phyloP scores from a whole-genome alignment of 1,140 invertebrate genomes.

The Himalopsyche phryganea region DNA sequence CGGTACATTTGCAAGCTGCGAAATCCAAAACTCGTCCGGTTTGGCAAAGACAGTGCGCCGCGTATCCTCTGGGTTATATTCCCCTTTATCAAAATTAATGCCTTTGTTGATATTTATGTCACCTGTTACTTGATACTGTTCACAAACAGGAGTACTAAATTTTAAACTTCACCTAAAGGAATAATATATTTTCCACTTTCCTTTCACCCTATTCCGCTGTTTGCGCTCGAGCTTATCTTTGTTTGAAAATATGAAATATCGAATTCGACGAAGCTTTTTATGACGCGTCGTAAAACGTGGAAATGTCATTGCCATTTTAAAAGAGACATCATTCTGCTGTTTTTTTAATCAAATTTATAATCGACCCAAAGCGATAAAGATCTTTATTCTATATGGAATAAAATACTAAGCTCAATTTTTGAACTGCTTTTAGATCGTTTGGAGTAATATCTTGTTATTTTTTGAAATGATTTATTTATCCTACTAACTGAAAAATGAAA shows the following conservation, averaged over 20 bases:
- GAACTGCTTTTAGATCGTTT: no score
- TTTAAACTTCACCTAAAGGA: conserved; percentile 15
- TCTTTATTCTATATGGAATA: no score
- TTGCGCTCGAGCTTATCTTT: neutral
- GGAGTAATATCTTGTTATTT: no score
- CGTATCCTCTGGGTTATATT: neutral
- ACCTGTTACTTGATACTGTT: conserved; percentile 21
- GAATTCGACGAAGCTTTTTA: neutral
- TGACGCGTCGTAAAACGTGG: neutral
- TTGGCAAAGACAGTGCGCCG: neutral
- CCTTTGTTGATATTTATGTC: conserved; percentile 17
- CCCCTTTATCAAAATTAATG: conserved; percentile 17
- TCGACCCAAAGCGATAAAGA: no score
- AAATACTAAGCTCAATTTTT: no score
- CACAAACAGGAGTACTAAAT: conserved; percentile 4
- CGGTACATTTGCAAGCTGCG: neutral
- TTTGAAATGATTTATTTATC: no score
- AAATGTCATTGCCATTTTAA: conserved; percentile 1
- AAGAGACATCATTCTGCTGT: neutral
- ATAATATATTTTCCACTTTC: conserved; percentile 3
- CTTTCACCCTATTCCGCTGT: neutral
- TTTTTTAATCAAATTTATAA: no score
- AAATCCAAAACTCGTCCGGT: conserved; percentile 3
- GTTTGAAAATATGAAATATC: conserved; percentile 8
- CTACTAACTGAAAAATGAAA: no score